Percentiles rank a stretch among this genome's conserved stretches.
These are phyloP conservation scores for Megastigmus dorsalis DNA, from an alignment of 2,888 invertebrate genomes.

Conservation along the genomic window DNA sequence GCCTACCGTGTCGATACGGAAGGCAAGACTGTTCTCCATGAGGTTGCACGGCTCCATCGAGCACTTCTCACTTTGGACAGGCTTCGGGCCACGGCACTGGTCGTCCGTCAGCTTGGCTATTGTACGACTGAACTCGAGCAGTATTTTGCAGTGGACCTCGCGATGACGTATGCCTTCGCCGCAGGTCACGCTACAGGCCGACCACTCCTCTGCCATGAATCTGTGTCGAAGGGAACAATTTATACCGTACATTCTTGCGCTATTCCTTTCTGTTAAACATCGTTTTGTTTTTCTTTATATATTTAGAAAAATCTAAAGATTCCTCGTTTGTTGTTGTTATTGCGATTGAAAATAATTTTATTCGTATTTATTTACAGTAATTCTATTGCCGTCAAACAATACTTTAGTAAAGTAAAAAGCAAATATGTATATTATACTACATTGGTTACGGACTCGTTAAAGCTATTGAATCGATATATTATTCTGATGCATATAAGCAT, in stretches of 20 bases:
- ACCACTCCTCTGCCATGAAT: conserved; percentile 95
- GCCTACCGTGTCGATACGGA: conserved; percentile 72
- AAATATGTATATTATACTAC: background rate
- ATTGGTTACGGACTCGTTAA: background rate
- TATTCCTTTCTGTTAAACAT: too few relatives aligned
- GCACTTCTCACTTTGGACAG: conserved; percentile 87
- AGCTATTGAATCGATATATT: background rate
- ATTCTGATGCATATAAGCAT: background rate
- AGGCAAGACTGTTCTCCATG: conserved; percentile 70
- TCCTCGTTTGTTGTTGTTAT: too few relatives aligned
- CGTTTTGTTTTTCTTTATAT: too few relatives aligned
- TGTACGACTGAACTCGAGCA: conserved; percentile 92
- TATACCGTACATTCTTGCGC: too few relatives aligned
- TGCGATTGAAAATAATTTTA: too few relatives aligned
- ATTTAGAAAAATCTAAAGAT: too few relatives aligned
- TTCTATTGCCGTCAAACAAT: too few relatives aligned
- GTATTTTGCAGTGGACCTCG: conserved; percentile 95
- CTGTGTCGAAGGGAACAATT: too few relatives aligned
- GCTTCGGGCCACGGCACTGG: conserved; percentile 91
- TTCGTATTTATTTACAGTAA: too few relatives aligned
- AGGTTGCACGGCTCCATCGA: conserved; percentile 83
- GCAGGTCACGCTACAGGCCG: conserved; percentile 92
- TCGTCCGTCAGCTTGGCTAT: conserved; percentile 91
- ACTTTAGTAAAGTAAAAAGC: background rate
- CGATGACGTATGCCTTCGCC: conserved; percentile 92